These are phyloP conservation scores for Rhingia campestris DNA, from an alignment of 2,888 invertebrate species.

Conservation along the genomic window DNA sequence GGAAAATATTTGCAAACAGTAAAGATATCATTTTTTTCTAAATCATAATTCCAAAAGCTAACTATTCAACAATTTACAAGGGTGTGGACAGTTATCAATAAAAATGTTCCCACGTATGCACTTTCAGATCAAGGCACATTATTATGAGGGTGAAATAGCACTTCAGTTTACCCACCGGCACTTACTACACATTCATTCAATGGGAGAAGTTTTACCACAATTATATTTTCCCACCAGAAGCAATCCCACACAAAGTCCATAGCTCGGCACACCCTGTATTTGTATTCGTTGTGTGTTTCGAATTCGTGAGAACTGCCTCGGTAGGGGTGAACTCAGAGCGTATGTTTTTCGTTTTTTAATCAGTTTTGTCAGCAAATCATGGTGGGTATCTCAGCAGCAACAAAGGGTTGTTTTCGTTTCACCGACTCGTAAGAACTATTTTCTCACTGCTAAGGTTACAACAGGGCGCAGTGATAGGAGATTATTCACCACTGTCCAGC, in stretches of 20 bases:
- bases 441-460: not conserved
- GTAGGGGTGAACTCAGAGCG: constrained; percentile 60
- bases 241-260: constrained; percentile 22
- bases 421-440: constrained; percentile 23
- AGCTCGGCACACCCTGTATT: constrained; percentile 44
- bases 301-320: constrained; percentile 63
- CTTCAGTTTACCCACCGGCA: not conserved
- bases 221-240: constrained; percentile 51
- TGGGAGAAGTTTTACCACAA: constrained; percentile 33
- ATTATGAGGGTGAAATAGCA: constrained; percentile 50
- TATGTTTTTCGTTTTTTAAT: constrained; percentile 51
- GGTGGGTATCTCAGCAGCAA: constrained; percentile 41
- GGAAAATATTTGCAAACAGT: constrained; percentile 34
- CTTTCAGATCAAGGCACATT: constrained; percentile 33
- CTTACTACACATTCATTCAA: not conserved
- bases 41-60: constrained; percentile 20
- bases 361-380: constrained; percentile 15
- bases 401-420: constrained; percentile 62
- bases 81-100: constrained; percentile 31
- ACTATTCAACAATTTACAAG: constrained; percentile 29
- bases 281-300: constrained; percentile 10
- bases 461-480: constrained; percentile 12
- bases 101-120: constrained; percentile 57
- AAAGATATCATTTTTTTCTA: constrained; percentile 21
- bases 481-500: constrained; percentile 46